Evolutionary conservation across 1,140 invertebrate genomes (phyloP), one percentile per base, ranked within the genome.

Genomic region (Pseudoatta argentina): DNA sequence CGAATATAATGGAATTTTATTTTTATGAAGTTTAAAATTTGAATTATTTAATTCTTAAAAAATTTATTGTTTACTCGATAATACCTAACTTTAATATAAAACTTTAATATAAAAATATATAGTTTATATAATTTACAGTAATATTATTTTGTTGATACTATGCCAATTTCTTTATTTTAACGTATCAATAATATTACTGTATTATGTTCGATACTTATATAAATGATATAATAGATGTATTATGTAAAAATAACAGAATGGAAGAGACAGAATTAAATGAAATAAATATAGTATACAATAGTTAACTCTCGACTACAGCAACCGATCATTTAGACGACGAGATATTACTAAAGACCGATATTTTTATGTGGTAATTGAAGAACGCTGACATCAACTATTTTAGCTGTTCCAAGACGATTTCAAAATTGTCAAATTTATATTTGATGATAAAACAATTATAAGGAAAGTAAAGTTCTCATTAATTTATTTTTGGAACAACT

Each of bases 161-260:
- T 75, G 79, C 69, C 79, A 83, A 83, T 83, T 83, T 61, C 55
- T 63, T 82, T 75, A 24, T 6, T 78, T 77, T 30, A 64, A 51
- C 48, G 61, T 57, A 7, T 83, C 4, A 30, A 18, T 75, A 0
- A 73, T 51, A 71, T 18, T n/a, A 57, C 39, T 21, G 5, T 48
- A 55, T 48, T 64, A n/a, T 51, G 2, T 66, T 24, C 24, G 27
- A 44, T 71, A 67, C 48, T 66, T 59, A 44, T 78, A 67, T 85
- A 18, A 48, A 24, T 71, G 24, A 63, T 57, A 21, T 53, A 66
- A 69, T 55, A 66, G 16, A 66, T 66, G 44, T 77, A 21, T 64
- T 53, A 48, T 77, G 21, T 67, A 27, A 78, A 30, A 78, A 48
- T 63, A 77, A 63, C 3, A n/a, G n/a, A 61, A 27, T 63, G 57